These are phyloP conservation scores for Sesia apiformis DNA, from an alignment of 2,888 invertebrate species.

Conservation along the genomic window DNA sequence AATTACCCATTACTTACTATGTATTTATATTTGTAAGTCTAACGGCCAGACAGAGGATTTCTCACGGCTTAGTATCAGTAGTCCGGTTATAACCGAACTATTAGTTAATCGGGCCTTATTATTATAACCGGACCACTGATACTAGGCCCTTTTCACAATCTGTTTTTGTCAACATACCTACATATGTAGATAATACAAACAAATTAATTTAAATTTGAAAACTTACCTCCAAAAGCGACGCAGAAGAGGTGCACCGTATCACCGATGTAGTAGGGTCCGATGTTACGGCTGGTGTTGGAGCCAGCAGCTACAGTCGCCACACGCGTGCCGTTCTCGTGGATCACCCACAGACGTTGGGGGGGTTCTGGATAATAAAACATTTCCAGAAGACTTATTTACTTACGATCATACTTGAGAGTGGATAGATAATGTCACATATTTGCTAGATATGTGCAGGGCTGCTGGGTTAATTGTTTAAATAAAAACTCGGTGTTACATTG, in stretches of 20 bases:
- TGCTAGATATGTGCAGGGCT: too few relatives aligned
- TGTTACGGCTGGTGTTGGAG: slow-evolving; percentile 50
- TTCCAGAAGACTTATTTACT: background rate
- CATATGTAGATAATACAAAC: too few relatives aligned
- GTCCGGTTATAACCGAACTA: too few relatives aligned
- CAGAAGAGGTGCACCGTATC: slow-evolving; percentile 87
- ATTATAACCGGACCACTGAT: too few relatives aligned
- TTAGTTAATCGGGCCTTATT: too few relatives aligned
- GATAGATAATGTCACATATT: background rate
- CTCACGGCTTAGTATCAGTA: too few relatives aligned
- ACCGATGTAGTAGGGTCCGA: slow-evolving; percentile 91
- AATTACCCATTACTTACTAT: too few relatives aligned
- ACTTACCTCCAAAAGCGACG: slow-evolving; percentile 87
- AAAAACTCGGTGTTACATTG: too few relatives aligned
- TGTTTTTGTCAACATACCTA: too few relatives aligned
- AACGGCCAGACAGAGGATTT: background rate
- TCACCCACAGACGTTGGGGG: slow-evolving; percentile 85
- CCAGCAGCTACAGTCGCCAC: slow-evolving; percentile 80
- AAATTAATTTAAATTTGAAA: background rate
- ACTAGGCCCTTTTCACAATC: too few relatives aligned
- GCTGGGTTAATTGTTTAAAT: too few relatives aligned
- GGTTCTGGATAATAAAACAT: slow-evolving; percentile 76
- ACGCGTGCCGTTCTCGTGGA: slow-evolving; percentile 84
- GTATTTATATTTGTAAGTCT: too few relatives aligned
- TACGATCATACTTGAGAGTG: background rate